A percentile compares a stretch with the other conserved stretches of the same genome.
Evolutionary conservation across 2,113 vertebrate genomes (phyloP).

Genomic region (Hippocampus abdominalis): DNA sequence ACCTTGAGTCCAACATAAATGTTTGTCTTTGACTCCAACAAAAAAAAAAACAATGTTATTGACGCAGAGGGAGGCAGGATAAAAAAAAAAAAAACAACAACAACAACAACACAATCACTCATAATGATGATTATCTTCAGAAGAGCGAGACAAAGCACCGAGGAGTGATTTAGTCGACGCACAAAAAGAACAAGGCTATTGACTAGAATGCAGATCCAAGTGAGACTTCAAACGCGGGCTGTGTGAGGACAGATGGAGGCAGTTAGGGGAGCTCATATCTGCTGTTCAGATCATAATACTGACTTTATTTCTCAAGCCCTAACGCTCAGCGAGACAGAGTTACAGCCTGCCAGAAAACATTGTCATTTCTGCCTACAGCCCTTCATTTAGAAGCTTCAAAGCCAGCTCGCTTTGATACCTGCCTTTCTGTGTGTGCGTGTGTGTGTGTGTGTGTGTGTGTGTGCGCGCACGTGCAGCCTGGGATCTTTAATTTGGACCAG

Average conservation of each 20-base stretch:
- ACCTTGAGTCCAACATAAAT: slow-evolving; percentile 55
- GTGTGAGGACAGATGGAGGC: slow-evolving; percentile 61
- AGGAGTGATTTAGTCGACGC: slow-evolving; percentile 26
- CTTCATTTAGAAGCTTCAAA: slow-evolving; percentile 61
- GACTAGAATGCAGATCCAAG: slow-evolving; percentile 43
- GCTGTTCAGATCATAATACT: slow-evolving; percentile 59
- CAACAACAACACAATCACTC: slow-evolving; percentile 9
- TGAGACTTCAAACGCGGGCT: slow-evolving; percentile 54
- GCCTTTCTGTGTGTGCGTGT: slow-evolving; percentile 30
- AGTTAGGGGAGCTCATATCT: slow-evolving; percentile 63
- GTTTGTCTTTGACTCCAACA: slow-evolving; percentile 57
- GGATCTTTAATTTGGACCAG: slow-evolving; percentile 26
- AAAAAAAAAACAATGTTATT: slow-evolving; percentile 16
- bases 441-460: background rate
- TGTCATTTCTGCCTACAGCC: slow-evolving; percentile 54
- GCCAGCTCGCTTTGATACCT: slow-evolving; percentile 50
- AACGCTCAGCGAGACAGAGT: slow-evolving; percentile 49
- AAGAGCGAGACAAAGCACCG: slow-evolving; percentile 19
- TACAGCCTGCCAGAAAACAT: slow-evolving; percentile 57
- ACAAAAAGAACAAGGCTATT: slow-evolving; percentile 37
- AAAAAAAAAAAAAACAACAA: slow-evolving; percentile 25
- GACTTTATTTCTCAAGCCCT: slow-evolving; percentile 59
- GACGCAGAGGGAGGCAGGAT: slow-evolving; percentile 8
- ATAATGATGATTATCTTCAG: slow-evolving; percentile 40
- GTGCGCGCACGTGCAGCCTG: background rate